Evolutionary conservation across 2,797 vertebrate species (phyloP).

Genomic region (Megalops cyprinoides): DNA sequence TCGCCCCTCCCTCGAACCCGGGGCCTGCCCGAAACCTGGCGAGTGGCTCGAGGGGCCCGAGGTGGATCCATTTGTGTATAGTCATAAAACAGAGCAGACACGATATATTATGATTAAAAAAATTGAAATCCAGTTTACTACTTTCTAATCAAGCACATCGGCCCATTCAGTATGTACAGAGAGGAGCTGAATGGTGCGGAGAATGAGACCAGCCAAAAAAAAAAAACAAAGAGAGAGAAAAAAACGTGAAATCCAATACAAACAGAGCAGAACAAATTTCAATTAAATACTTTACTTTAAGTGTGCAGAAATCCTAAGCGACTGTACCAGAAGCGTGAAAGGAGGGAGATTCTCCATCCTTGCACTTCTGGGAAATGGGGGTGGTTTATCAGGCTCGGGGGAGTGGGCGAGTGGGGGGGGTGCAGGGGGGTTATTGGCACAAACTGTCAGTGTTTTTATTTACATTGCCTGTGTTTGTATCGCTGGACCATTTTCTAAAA

Average conservation of each 20-base stretch:
- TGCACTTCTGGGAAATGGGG: conserved; percentile 79
- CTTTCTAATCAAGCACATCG: conserved; percentile 88
- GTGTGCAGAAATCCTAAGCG: conserved; percentile 28
- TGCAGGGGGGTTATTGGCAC: conserved; percentile 60
- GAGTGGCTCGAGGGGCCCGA: neutral
- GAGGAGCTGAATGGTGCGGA: neutral
- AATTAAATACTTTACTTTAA: conserved; percentile 15
- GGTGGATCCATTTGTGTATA: conserved; percentile 50
- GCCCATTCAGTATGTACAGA: conserved; percentile 41
- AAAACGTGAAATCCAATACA: conserved; percentile 64
- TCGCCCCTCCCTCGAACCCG: conserved; percentile 30
- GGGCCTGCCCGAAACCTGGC: neutral
- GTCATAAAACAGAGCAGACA: conserved; percentile 73
- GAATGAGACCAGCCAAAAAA: neutral
- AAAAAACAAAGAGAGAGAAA: conserved; percentile 72
- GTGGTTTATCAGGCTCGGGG: conserved; percentile 57
- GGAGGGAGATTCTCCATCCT: conserved; percentile 67
- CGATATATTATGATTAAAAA: conserved; percentile 82
- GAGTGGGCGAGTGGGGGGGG: conserved; percentile 15
- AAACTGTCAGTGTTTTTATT: conserved; percentile 84
- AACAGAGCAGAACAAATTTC: neutral
- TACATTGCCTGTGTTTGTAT: conserved; percentile 86
- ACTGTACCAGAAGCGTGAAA: conserved; percentile 49
- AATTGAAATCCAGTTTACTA: conserved; percentile 64
- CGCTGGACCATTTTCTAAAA: conserved; percentile 83